These are phyloP conservation scores for Argentina silus DNA, from an alignment of 2,797 vertebrate genomes.

Conservation along the genomic window DNA sequence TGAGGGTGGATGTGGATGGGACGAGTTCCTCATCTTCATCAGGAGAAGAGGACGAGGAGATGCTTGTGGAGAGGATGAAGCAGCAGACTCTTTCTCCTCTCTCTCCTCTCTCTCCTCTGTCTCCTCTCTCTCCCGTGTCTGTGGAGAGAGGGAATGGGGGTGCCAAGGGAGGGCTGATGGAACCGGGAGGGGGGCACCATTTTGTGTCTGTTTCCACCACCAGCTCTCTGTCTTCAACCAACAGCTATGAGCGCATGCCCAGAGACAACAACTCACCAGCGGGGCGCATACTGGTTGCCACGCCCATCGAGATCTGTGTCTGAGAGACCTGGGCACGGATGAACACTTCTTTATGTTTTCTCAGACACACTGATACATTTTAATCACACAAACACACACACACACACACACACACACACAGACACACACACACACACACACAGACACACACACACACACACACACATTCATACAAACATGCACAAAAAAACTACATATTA, in stretches of 20 bases:
- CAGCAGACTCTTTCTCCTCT: constrained; percentile 81
- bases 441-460: constrained; percentile 21
- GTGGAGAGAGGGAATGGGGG: constrained; percentile 59
- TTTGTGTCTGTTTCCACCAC: constrained; percentile 80
- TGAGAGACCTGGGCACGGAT: constrained; percentile 37
- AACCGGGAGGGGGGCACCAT: constrained; percentile 66
- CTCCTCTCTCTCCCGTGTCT: constrained; percentile 54
- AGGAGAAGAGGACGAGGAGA: constrained; percentile 76
- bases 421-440: constrained; percentile 9
- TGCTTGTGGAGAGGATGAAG: constrained; percentile 82
- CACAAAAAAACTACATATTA: constrained; percentile 24
- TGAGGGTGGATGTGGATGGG: constrained; percentile 54
- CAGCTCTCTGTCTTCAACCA: constrained; percentile 80
- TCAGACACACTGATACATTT: constrained; percentile 23
- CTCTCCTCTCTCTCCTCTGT: constrained; percentile 54
- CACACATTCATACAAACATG: constrained; percentile 17
- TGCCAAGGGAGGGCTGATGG: constrained; percentile 67
- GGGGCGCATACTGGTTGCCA: constrained; percentile 79
- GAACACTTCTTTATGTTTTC: neutral
- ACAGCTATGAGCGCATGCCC: constrained; percentile 80
- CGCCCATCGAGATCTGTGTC: constrained; percentile 86
- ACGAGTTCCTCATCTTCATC: constrained; percentile 72
- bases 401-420: constrained; percentile 36
- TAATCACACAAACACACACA: constrained; percentile 48
- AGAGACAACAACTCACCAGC: constrained; percentile 77